phyloP scores from a whole-genome alignment of 2,113 vertebrate genomes.

The Bufo bufo region DNA sequence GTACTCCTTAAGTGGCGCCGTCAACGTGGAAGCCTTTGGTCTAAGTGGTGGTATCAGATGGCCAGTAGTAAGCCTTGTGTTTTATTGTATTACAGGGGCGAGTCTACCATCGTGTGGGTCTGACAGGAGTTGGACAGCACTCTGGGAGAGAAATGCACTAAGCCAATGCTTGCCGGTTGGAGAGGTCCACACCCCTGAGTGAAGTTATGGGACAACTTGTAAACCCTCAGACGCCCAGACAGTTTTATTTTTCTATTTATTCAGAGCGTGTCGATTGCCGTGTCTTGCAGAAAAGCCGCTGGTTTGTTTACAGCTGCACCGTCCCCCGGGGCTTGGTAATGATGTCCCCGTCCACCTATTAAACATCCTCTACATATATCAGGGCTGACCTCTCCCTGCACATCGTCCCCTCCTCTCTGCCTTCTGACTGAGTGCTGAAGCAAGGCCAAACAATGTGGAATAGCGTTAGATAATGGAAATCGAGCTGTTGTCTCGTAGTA shows the following conservation, averaged over 20 bases:
- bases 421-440: background rate
- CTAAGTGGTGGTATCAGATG: background rate
- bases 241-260: background rate
- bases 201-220: background rate
- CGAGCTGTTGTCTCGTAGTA: background rate
- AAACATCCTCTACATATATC: background rate
- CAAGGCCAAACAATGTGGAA: conserved; percentile 1
- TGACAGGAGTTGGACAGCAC: background rate
- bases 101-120: background rate
- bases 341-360: background rate
- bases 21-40: background rate
- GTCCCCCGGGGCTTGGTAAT: background rate
- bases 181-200: background rate
- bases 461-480: background rate
- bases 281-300: background rate
- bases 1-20: background rate
- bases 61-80: background rate
- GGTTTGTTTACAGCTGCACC: background rate
- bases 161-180: background rate
- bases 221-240: background rate
- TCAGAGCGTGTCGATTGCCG: background rate
- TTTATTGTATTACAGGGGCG: background rate
- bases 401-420: background rate
- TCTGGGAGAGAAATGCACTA: background rate
- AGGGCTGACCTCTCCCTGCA: background rate